A percentile compares a stretch with the other conserved stretches of the same genome.
phyloP scores from a whole-genome alignment of 2,113 vertebrate genomes.

The Orycteropus afer region DNA sequence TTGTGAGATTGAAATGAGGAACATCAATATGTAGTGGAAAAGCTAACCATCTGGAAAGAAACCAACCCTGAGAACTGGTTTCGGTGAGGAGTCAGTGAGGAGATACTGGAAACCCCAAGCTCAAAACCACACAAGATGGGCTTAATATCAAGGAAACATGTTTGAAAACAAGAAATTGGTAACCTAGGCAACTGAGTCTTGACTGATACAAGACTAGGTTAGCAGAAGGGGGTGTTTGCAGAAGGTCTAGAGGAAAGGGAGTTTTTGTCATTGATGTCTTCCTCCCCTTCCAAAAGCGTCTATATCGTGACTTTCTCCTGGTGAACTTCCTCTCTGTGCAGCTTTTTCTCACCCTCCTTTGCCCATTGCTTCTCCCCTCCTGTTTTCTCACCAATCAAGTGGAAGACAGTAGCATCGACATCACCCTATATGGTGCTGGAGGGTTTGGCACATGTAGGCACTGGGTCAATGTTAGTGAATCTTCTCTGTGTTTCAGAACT shows the following conservation, averaged over 20 bases:
- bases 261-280: fast-evolving
- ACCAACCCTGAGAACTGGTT: neutral
- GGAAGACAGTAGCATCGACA: fast-evolving
- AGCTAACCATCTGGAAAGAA: neutral
- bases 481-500: neutral
- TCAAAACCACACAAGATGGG: fast-evolving
- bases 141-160: neutral
- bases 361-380: neutral
- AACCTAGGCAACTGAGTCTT: neutral
- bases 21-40: neutral
- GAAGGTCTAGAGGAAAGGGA: neutral
- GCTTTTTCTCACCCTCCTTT: neutral
- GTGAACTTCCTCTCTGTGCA: neutral
- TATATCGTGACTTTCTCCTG: neutral
- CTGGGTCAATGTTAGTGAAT: neutral
- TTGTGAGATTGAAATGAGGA: neutral
- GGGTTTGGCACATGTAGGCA: fast-evolving
- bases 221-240: neutral
- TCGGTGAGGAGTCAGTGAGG: fast-evolving
- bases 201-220: neutral
- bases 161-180: neutral
- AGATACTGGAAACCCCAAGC: fast-evolving
- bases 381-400: fast-evolving
- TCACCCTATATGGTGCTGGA: fast-evolving
- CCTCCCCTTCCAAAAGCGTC: neutral